phyloP scores from a whole-genome alignment of 1,140 invertebrate species.

The Nasonia longicornis region DNA sequence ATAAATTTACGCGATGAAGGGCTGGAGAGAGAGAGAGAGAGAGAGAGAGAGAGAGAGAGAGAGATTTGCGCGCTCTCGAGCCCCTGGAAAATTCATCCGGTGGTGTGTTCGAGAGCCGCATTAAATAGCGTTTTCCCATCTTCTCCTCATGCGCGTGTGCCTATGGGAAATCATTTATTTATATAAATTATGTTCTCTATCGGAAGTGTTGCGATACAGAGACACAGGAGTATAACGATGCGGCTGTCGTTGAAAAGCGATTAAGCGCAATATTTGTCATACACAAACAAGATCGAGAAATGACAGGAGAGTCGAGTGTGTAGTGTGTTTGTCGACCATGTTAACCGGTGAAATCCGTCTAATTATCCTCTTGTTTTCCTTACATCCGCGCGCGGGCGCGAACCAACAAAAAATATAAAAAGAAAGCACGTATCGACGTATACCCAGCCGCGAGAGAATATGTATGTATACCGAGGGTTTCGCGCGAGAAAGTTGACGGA shows the following conservation, averaged over 20 bases:
- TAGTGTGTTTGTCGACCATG: neutral
- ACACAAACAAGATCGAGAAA: no score
- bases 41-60: no score
- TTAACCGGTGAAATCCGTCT: neutral
- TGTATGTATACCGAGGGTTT: neutral
- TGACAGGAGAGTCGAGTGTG: neutral
- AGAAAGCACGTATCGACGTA: neutral
- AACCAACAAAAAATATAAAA: neutral
- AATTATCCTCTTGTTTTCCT: neutral
- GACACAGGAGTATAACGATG: no score
- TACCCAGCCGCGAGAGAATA: neutral
- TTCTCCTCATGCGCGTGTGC: neutral
- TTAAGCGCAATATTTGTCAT: no score
- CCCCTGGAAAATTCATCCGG: neutral
- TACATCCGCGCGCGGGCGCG: neutral
- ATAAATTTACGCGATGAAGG: neutral
- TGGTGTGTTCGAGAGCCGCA: neutral
- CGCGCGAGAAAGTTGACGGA: neutral
- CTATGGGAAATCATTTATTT: neutral
- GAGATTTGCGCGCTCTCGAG: neutral
- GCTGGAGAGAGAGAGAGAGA: no score
- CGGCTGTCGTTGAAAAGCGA: no score
- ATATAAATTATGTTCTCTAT: neutral
- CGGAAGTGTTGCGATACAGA: no score
- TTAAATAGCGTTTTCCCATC: neutral